Evolutionary conservation across 2,113 vertebrate genomes (phyloP).

Genomic region (Hemiscyllium ocellatum): DNA sequence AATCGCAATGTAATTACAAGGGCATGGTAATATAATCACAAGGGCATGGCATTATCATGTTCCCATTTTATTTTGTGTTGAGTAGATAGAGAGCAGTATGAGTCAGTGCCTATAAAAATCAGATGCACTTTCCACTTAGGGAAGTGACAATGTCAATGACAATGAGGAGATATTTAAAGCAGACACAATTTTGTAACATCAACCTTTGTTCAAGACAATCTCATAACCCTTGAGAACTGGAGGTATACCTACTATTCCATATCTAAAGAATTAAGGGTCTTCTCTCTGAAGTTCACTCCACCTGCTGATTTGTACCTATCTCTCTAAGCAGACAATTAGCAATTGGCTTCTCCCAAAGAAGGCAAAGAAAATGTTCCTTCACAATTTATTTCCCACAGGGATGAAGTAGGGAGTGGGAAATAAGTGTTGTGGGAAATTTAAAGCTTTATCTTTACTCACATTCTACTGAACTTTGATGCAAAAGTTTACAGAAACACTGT

Average conservation of each 20-base stretch:
- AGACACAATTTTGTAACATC: not conserved
- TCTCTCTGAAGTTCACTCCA: not conserved
- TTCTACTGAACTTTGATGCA: not conserved
- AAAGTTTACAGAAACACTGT: not conserved
- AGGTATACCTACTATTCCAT: not conserved
- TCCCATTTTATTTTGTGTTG: not conserved
- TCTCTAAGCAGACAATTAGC: not conserved
- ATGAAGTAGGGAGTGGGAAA: not conserved
- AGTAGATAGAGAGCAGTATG: not conserved
- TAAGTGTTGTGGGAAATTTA: not conserved
- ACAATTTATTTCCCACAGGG: not conserved
- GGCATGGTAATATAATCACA: not conserved
- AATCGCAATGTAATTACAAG: not conserved
- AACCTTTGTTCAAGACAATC: not conserved
- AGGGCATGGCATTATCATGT: not conserved
- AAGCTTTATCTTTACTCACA: not conserved
- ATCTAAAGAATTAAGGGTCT: not conserved
- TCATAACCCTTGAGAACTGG: not conserved
- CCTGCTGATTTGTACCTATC: not conserved
- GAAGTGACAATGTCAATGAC: not conserved
- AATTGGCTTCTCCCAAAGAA: not conserved
- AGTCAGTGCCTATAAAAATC: not conserved
- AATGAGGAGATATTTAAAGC: not conserved
- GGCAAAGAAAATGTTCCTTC: not conserved
- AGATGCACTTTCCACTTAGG: not conserved